Evolutionary conservation across 2,113 vertebrate species (phyloP).

Genomic region (Eubucco bourcierii): DNA sequence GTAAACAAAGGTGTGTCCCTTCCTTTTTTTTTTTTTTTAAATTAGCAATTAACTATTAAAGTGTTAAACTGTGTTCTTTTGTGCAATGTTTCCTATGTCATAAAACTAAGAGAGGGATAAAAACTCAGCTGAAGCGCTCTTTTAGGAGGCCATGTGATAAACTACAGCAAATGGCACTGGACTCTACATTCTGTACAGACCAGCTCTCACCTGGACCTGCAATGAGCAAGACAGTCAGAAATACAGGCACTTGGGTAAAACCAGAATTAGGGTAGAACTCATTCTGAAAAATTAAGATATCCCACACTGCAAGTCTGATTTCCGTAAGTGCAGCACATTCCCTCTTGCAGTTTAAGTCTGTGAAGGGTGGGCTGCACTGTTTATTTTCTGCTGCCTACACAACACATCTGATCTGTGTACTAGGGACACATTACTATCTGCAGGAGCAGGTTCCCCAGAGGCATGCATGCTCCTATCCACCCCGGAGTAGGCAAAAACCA

Average conservation of each 20-base stretch:
- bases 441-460: background rate
- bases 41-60: background rate
- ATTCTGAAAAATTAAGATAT: background rate
- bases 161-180: background rate
- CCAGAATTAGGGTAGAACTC: background rate
- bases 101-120: background rate
- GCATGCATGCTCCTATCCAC: background rate
- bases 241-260: background rate
- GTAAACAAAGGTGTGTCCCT: background rate
- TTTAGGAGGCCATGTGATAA: background rate
- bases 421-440: background rate
- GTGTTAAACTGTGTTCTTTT: background rate
- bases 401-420: background rate
- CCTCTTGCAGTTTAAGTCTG: background rate
- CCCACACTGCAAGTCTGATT: background rate
- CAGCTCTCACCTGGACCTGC: background rate
- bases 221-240: background rate
- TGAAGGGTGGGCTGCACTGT: background rate
- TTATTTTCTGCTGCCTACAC: constrained; percentile 37
- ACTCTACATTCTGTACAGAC: background rate
- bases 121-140: background rate
- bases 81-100: background rate
- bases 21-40: background rate
- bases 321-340: background rate
- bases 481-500: background rate